Evolutionary conservation across 2,797 vertebrate genomes (phyloP).

Genomic region (Onychomys torridus): DNA sequence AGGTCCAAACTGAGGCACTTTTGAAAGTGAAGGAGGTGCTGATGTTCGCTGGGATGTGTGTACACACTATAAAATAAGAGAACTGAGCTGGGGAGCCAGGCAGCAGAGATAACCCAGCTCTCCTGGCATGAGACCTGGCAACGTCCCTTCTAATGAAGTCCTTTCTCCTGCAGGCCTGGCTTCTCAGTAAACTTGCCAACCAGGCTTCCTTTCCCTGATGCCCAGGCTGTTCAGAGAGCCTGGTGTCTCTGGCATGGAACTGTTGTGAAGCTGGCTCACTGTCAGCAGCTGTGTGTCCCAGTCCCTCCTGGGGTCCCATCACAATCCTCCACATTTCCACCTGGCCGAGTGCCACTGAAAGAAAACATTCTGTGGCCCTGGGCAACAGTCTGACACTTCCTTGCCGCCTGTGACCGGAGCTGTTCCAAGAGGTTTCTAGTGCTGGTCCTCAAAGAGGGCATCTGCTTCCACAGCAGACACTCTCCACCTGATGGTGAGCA

Average conservation of each 20-base stretch:
- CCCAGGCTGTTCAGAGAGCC: conserved; percentile 41
- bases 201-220: conserved; percentile 5
- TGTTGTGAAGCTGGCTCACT: background rate
- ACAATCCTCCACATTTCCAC: conserved; percentile 33
- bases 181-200: conserved; percentile 34
- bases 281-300: conserved; percentile 53
- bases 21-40: background rate
- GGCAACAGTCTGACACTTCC: conserved; percentile 44
- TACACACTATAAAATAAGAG: conserved; percentile 22
- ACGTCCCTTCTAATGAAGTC: conserved; percentile 36
- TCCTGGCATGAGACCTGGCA: background rate
- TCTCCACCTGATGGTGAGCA: conserved; percentile 63
- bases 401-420: conserved; percentile 49
- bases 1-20: background rate
- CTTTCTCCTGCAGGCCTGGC: conserved; percentile 26
- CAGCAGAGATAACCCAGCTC: background rate
- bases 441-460: conserved; percentile 67
- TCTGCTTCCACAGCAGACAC: conserved; percentile 47
- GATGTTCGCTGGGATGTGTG: background rate
- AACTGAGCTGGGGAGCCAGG: background rate
- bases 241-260: conserved; percentile 30
- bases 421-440: conserved; percentile 68
- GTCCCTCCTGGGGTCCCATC: conserved; percentile 50
- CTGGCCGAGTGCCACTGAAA: conserved; percentile 56
- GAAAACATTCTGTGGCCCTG: conserved; percentile 34